Base-by-base conservation (phyloP, 2,797 vertebrate genomes). In the Megaceryle alcyon region DNA sequence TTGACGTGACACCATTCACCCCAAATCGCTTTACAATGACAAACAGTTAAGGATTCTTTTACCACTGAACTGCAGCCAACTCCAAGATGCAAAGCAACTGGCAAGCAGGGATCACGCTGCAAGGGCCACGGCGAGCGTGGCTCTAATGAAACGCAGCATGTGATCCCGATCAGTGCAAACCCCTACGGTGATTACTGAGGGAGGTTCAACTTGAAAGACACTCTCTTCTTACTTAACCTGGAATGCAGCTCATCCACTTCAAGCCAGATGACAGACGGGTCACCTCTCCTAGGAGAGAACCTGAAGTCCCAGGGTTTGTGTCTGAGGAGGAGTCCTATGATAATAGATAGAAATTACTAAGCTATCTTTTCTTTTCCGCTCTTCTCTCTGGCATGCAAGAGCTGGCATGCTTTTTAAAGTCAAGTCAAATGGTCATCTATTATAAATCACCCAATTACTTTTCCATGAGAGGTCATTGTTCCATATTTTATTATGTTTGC, bases 71-170 rank as follows among this genome's bases (percentile, higher is more conserved):
- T 7, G 35, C 72, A 79, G 94, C 68, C 89, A 82, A n/a, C 17
- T 3, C 25, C 89, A 68, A 65, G 85, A 56, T 41, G 85, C 86
- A 86, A 17, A 88, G 73, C 91, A 76, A 66, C 87, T 90, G 77
- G 76, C 53, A 51, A 37, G 77, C 3, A 61, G 60, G 25, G 61
- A 49, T n/a, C 33, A 39, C 1, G 35, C n/a, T 64, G 80, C 73
- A 81, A 56, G 64, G 85, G 57, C 63, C 48, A 14, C 0, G 44
- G 49, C 1, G 21, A 81, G 86, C 82, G 78, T 7, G 60, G 3
- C 3, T 16, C 79, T 14, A 43, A 16, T 26, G 71, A 33, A 61
- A 68, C 2, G 26, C 57, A 23, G 35, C 2, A 9, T 2, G n/a
- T 3, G 72, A 83, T 64, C 77, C 28, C 88, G 15, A 14, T 12